A percentile compares a stretch with the other conserved stretches of the same genome.
These are phyloP conservation scores for Pangasianodon gigas DNA, from an alignment of 2,113 vertebrate genomes.

Conservation along the genomic window DNA sequence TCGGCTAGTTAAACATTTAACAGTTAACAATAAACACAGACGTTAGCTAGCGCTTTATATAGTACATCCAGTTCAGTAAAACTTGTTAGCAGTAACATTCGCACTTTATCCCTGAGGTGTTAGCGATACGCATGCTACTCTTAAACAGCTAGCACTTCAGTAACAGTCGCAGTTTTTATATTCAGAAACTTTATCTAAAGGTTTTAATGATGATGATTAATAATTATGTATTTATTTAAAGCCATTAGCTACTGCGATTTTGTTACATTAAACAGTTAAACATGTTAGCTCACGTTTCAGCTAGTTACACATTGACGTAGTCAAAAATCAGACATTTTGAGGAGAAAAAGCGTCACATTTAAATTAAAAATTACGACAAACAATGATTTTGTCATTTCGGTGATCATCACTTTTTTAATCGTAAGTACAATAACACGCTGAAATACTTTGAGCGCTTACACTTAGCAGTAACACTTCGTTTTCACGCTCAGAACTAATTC, in stretches of 20 bases:
- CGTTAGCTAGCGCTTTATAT: too few species aligned
- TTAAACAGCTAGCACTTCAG: neutral
- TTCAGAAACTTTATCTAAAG: neutral
- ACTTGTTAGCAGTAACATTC: too few species aligned
- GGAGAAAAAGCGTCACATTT: neutral
- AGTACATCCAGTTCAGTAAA: too few species aligned
- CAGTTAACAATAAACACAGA: too few species aligned
- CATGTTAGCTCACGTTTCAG: neutral
- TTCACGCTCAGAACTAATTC: neutral
- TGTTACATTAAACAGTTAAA: neutral
- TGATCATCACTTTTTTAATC: neutral
- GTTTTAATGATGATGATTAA: neutral
- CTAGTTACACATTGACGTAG: neutral
- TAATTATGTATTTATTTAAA: neutral
- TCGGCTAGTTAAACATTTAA: too few species aligned
- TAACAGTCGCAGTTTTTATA: neutral
- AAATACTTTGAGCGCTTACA: neutral
- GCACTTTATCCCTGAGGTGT: too few species aligned
- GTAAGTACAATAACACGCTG: too few species aligned
- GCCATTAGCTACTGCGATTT: neutral
- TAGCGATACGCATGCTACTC: neutral
- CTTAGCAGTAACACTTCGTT: neutral
- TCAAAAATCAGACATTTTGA: neutral
- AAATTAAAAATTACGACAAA: too few species aligned
- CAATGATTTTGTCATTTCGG: neutral